These are phyloP conservation scores for Phalacrocorax pelagicus DNA, from an alignment of 2,113 vertebrate species.

Conservation along the genomic window DNA sequence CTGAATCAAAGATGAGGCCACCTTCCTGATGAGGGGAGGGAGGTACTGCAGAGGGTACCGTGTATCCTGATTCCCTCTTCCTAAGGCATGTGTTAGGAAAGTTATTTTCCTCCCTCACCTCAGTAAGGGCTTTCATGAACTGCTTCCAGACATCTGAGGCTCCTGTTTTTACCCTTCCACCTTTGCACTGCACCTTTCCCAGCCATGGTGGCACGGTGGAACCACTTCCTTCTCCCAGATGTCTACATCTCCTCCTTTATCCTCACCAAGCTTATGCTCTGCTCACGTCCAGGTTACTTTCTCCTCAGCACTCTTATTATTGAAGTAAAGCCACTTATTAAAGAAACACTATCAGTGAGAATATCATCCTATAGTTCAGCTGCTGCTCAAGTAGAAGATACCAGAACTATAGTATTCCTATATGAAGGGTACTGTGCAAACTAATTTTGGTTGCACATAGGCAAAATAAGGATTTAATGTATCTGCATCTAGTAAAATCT, in stretches of 20 bases:
- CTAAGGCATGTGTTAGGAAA: not conserved
- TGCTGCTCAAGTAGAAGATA: not conserved
- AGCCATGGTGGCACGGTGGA: not conserved
- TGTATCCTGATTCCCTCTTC: not conserved
- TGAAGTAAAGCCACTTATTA: not conserved
- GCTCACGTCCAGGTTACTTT: not conserved
- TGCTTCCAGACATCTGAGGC: not conserved
- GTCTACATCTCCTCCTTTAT: not conserved
- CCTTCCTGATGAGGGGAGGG: not conserved
- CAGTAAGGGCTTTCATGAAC: not conserved
- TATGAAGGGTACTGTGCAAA: not conserved
- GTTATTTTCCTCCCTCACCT: not conserved
- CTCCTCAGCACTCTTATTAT: not conserved
- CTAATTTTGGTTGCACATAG: not conserved
- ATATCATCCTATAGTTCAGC: not conserved
- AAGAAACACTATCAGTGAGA: not conserved
- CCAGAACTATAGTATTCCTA: not conserved
- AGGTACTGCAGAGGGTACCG: not conserved
- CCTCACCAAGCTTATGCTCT: not conserved
- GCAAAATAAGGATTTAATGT: constrained; percentile 3
- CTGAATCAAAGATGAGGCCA: not conserved
- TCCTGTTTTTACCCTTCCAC: not conserved
- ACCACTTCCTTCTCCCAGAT: not conserved
- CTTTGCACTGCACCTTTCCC: accelerated
- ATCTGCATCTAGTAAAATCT: not conserved